Conservation (phyloP, 2,797 vertebrate species). For the Myiotriccus ornatus region DNA sequence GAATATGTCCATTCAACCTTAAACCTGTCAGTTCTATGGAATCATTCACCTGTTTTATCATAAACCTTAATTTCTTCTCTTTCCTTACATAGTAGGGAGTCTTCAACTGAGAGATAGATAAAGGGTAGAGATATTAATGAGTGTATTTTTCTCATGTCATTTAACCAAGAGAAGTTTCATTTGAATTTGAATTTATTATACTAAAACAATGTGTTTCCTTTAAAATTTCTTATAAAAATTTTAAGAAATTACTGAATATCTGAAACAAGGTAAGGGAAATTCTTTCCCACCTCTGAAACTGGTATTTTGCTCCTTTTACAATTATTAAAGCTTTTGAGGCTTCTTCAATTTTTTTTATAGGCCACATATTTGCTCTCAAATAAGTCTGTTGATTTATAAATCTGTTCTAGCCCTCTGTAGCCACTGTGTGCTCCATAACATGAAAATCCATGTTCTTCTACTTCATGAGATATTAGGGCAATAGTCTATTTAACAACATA, state of each 20-base stretch:
- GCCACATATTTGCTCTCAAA: neutral
- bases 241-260: neutral
- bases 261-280: neutral
- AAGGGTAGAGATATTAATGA: neutral
- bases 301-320: neutral
- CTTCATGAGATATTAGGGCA: neutral
- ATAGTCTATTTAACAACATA: neutral
- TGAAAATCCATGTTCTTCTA: neutral
- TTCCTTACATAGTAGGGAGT: neutral
- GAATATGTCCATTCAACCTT: neutral
- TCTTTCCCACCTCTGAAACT: accelerated
- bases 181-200: neutral
- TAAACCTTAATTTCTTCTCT: neutral
- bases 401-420: neutral
- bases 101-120: neutral
- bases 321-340: neutral
- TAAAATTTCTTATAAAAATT: neutral
- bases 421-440: neutral
- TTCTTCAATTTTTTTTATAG: neutral
- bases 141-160: neutral
- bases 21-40: neutral
- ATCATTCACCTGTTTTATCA: neutral
- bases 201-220: neutral
- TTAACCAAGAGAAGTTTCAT: neutral
- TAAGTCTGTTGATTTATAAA: conserved; percentile 13